These are phyloP conservation scores for Aulostomus chinensis DNA, from an alignment of 2,797 vertebrate species.

Conservation along the genomic window DNA sequence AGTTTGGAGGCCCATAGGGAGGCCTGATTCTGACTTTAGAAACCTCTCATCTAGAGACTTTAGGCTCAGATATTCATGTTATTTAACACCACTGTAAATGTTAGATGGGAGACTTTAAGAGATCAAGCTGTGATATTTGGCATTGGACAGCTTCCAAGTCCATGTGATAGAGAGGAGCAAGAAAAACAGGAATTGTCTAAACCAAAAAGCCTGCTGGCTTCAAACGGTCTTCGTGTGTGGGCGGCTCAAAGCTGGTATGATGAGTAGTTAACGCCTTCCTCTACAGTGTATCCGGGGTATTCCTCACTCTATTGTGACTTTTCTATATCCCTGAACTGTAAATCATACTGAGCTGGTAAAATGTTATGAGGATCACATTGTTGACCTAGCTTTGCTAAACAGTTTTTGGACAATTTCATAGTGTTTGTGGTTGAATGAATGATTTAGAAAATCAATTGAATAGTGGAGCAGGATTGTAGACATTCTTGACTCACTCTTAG, in stretches of 20 bases:
- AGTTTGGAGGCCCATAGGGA: no score
- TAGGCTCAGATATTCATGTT: no score
- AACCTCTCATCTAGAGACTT: no score
- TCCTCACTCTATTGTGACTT: slow-evolving; percentile 30
- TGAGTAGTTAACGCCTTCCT: slow-evolving; percentile 34
- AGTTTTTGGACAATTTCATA: slow-evolving; percentile 31
- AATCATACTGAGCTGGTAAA: slow-evolving; percentile 28
- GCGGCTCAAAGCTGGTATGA: slow-evolving; percentile 48
- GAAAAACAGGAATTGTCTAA: slow-evolving; percentile 72
- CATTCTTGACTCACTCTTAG: slow-evolving; percentile 17
- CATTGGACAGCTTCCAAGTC: slow-evolving; percentile 42
- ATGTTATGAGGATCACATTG: slow-evolving; percentile 32
- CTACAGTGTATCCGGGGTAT: slow-evolving; percentile 34
- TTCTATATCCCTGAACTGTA: slow-evolving; percentile 33
- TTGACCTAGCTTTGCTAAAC: slow-evolving; percentile 17
- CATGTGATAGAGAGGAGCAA: slow-evolving; percentile 57
- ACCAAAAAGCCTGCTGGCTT: slow-evolving; percentile 47
- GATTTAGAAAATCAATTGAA: slow-evolving; percentile 39
- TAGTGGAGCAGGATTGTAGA: background rate
- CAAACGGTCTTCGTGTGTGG: slow-evolving; percentile 51
- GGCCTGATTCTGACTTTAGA: no score
- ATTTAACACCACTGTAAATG: no score
- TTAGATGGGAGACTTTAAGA: slow-evolving; percentile 22
- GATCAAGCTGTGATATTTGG: slow-evolving; percentile 19
- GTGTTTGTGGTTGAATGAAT: slow-evolving; percentile 28